Percentiles rank a stretch among this genome's conserved stretches.
Conservation (phyloP, 2,113 vertebrate genomes). For the Psittacara wagleri region DNA sequence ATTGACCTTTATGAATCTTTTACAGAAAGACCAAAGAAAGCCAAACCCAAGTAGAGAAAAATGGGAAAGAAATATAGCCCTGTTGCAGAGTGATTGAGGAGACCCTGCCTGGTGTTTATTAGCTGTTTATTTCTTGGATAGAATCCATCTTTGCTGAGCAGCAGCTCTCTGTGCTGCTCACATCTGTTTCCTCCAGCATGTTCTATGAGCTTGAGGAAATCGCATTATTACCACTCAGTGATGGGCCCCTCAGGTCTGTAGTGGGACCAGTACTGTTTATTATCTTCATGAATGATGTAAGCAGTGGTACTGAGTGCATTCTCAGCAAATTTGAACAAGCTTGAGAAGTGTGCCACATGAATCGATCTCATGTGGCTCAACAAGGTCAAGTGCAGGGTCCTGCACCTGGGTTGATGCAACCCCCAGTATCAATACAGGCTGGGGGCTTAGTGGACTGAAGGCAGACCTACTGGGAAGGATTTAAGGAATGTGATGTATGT, state of each 20-base stretch:
- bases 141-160: not conserved
- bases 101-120: not conserved
- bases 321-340: too few relatives aligned
- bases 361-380: not conserved
- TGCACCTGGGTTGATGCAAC: accelerated
- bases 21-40: not conserved
- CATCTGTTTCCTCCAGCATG: accelerated
- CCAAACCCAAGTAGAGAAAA: not conserved
- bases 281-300: accelerated
- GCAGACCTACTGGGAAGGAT: not conserved
- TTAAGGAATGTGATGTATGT: not conserved
- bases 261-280: too few relatives aligned
- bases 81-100: not conserved
- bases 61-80: not conserved
- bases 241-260: not conserved
- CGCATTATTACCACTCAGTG: not conserved
- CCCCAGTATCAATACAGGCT: not conserved
- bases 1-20: not conserved
- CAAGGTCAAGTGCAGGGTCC: too few relatives aligned
- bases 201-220: not conserved
- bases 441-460: not conserved
- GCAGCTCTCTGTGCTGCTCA: not conserved
- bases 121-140: not conserved
- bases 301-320: not conserved
- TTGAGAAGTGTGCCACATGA: not conserved